These are phyloP conservation scores for Hepsetus odoe DNA, from an alignment of 2,113 vertebrate species.

Conservation along the genomic window DNA sequence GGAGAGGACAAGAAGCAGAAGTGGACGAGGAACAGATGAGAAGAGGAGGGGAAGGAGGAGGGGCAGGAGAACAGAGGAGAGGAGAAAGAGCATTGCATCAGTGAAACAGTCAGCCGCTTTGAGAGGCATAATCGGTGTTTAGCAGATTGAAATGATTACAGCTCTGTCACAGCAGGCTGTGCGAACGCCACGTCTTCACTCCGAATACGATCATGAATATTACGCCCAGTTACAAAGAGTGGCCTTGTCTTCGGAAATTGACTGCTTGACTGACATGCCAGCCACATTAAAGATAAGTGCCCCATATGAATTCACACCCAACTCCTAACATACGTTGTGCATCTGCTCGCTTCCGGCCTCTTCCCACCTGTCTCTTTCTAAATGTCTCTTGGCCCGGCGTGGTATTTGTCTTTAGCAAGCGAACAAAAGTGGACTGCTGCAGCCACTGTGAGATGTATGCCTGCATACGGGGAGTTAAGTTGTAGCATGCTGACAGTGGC, in stretches of 20 bases:
- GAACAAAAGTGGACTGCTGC: not conserved
- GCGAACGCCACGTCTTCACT: conserved; percentile 64
- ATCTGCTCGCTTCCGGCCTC: conserved; percentile 26
- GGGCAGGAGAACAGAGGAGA: conserved; percentile 8
- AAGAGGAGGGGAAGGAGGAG: conserved; percentile 13
- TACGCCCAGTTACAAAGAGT: conserved; percentile 78
- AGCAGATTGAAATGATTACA: conserved; percentile 83
- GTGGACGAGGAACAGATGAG: conserved; percentile 14
- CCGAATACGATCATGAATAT: conserved; percentile 74
- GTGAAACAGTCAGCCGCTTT: conserved; percentile 43
- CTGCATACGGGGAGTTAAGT: conserved; percentile 44
- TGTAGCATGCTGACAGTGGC: conserved; percentile 47
- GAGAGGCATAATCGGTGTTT: conserved; percentile 62
- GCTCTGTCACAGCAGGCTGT: conserved; percentile 71
- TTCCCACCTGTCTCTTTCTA: not conserved
- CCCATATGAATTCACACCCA: conserved; percentile 43
- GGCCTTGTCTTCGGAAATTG: conserved; percentile 71
- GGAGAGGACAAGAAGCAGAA: not conserved
- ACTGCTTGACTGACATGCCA: conserved; percentile 67
- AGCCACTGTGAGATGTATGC: conserved; percentile 8
- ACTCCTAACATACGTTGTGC: conserved; percentile 19
- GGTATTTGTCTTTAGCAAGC: conserved; percentile 10
- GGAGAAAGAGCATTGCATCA: conserved; percentile 46
- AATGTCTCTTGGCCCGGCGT: conserved; percentile 16
- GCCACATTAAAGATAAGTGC: conserved; percentile 73